These are phyloP conservation scores for Noctua janthe DNA, from an alignment of 2,888 invertebrate species.

Conservation along the genomic window DNA sequence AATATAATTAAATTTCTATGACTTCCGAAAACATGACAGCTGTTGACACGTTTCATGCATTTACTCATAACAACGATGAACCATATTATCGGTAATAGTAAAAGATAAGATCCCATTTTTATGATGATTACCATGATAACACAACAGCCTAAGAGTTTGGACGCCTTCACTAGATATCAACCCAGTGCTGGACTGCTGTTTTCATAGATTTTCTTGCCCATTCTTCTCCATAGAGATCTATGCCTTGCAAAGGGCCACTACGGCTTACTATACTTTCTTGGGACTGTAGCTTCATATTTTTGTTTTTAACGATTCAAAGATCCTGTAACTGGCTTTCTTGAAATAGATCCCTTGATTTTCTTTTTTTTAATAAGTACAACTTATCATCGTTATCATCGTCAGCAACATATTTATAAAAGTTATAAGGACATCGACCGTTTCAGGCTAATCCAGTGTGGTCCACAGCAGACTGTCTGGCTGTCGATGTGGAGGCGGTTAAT, in stretches of 20 bases:
- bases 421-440: not conserved
- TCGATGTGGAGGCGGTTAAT: not conserved
- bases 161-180: not conserved
- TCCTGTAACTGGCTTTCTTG: not conserved
- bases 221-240: not conserved
- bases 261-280: not conserved
- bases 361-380: not conserved
- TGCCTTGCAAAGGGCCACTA: not conserved
- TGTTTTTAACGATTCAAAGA: not conserved
- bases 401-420: not conserved
- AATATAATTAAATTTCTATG: not conserved
- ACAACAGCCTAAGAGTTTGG: not conserved
- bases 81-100: not conserved
- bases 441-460: not conserved
- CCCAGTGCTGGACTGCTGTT: not conserved
- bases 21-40: not conserved
- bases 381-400: not conserved
- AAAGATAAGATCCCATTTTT: not conserved
- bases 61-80: not conserved
- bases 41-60: not conserved
- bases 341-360: not conserved
- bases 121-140: not conserved
- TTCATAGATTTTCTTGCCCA: too few relatives aligned
- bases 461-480: not conserved
- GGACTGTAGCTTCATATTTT: not conserved